Conservation (phyloP, 2,113 vertebrate species). For the Canis aureus region DNA sequence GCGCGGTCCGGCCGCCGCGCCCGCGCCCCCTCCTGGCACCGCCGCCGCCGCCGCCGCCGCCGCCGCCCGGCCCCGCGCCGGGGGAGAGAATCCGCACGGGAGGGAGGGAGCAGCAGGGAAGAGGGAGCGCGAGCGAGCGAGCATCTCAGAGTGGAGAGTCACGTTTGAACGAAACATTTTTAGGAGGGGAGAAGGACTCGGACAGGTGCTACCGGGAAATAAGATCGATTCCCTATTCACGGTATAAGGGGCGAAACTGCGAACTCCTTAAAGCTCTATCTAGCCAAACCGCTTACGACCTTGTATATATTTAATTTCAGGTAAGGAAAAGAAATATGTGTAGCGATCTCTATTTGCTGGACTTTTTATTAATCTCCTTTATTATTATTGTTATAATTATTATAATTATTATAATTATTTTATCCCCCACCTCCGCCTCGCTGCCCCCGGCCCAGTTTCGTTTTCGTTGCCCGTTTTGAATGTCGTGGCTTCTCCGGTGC, state of each 20-base stretch:
- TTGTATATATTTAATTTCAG: slow-evolving; percentile 99
- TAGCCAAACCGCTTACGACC: slow-evolving; percentile 97
- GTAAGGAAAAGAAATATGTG: slow-evolving; percentile 90
- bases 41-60: neutral
- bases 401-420: slow-evolving; percentile 87
- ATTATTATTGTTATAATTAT: slow-evolving; percentile 86
- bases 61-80: neutral
- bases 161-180: neutral
- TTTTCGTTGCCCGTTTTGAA: slow-evolving; percentile 76
- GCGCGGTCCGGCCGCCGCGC: slow-evolving; percentile 49
- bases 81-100: slow-evolving; percentile 62
- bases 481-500: slow-evolving; percentile 68
- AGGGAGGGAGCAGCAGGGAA: slow-evolving; percentile 64
- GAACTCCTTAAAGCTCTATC: slow-evolving; percentile 93
- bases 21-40: slow-evolving; percentile 65
- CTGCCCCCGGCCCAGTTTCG: slow-evolving; percentile 80
- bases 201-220: slow-evolving; percentile 94
- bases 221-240: slow-evolving; percentile 94
- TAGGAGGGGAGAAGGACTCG: slow-evolving; percentile 79
- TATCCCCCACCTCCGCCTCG: slow-evolving; percentile 53
- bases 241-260: slow-evolving; percentile 91
- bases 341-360: slow-evolving; percentile 92
- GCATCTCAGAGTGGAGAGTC: slow-evolving; percentile 31
- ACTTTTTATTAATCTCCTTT: slow-evolving; percentile 86
- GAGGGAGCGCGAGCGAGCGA: neutral